A percentile compares a stretch with the other conserved stretches of the same genome.
Evolutionary conservation across 2,888 invertebrate species (phyloP).

Genomic region (Pristionchus japonicus): DNA sequence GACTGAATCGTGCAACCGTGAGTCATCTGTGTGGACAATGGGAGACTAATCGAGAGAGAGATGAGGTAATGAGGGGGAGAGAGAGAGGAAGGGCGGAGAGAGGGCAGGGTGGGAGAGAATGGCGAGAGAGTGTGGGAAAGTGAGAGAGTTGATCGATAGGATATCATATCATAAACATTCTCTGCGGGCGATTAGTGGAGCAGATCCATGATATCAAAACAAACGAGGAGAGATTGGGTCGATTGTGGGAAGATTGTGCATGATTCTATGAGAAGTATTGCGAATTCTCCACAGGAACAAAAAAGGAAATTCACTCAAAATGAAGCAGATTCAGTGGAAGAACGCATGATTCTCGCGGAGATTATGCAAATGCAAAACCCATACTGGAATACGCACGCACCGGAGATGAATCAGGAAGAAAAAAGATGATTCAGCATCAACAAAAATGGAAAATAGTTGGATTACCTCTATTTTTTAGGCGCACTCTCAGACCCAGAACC

Average conservation of each 20-base stretch:
- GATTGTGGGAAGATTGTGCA: background rate
- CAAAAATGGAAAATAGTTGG: too few species aligned
- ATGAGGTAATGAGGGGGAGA: background rate
- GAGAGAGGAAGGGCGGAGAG: background rate
- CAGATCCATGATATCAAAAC: conserved; percentile 28
- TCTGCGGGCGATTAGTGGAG: conserved; percentile 5
- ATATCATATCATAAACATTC: conserved; percentile 11
- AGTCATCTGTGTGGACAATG: conserved; percentile 51
- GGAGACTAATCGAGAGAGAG: conserved; percentile 50
- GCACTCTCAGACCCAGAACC: too few species aligned
- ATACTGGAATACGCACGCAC: background rate
- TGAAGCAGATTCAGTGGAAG: background rate
- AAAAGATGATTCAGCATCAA: background rate
- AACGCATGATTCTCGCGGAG: background rate
- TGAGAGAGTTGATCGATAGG: background rate
- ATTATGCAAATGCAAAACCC: background rate
- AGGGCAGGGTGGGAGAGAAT: background rate
- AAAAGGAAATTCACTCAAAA: background rate
- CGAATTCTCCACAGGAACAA: background rate
- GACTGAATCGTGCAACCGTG: conserved; percentile 38
- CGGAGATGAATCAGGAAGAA: background rate
- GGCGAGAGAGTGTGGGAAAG: background rate
- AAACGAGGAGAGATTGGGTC: background rate
- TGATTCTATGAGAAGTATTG: background rate
- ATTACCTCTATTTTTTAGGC: too few species aligned